phyloP scores from a whole-genome alignment of 2,888 invertebrate genomes.

The Rhimphoctona megacephalus region DNA sequence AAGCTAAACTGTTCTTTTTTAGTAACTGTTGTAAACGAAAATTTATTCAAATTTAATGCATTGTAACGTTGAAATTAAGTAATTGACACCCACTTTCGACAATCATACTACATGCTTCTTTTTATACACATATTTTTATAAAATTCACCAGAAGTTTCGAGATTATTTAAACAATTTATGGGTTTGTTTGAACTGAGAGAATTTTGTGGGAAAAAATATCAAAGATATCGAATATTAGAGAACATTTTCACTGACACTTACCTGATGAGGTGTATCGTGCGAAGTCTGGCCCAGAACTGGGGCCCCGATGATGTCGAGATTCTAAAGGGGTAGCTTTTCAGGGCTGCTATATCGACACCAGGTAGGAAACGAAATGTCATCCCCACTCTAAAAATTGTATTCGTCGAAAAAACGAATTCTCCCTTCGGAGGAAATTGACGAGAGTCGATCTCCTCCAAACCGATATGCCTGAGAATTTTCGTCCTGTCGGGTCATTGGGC shows the following conservation, averaged over 20 bases:
- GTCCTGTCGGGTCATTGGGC: slow-evolving; percentile 81
- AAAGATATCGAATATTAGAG: not conserved
- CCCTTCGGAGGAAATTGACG: slow-evolving; percentile 42
- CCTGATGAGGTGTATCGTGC: slow-evolving; percentile 80
- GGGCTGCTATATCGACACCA: slow-evolving; percentile 39
- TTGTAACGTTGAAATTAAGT: no score
- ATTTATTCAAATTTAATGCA: no score
- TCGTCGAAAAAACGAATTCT: slow-evolving; percentile 37
- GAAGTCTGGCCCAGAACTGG: slow-evolving; percentile 83
- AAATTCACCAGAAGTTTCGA: no score
- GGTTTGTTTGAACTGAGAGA: not conserved
- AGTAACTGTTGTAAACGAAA: not conserved
- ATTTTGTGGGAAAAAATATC: not conserved
- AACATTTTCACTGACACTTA: slow-evolving; percentile 58
- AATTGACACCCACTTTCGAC: no score
- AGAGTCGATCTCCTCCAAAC: slow-evolving; percentile 71
- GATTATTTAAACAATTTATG: not conserved
- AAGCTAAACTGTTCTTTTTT: not conserved
- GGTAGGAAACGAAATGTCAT: slow-evolving; percentile 58
- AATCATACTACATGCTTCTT: no score
- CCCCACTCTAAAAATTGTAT: slow-evolving; percentile 49
- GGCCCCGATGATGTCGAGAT: slow-evolving; percentile 72
- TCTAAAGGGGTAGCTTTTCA: slow-evolving; percentile 72
- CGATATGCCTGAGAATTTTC: slow-evolving; percentile 79
- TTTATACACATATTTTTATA: no score